Evolutionary conservation across 2,888 invertebrate species (phyloP), one percentile per base, ranked within the genome.

Genomic region (Agonopterix alstromeriana): DNA sequence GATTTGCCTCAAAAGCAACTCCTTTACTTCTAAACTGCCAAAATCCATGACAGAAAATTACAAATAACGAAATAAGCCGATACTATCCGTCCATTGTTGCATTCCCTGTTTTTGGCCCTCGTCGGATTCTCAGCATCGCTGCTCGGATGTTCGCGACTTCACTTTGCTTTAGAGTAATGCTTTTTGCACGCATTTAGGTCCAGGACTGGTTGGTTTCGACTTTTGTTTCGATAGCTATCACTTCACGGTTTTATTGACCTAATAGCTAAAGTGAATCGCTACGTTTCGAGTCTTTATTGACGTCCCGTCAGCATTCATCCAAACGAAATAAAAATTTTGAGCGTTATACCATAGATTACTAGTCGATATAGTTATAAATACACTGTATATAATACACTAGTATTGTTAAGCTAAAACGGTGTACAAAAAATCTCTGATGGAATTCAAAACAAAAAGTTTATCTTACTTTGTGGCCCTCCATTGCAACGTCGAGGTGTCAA

Each of bases 31-130:
- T 43, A 40, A 47, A 47, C 35, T 36, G 12, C 38, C 17, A 43
- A 44, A 36, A 41, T 42, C 36, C 44, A 47, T 47, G 45, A 8
- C 45, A 42, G 47, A 47, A 47, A 41, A 10, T 50, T 45, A 45
- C 53, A 51, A 51, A 49, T 49, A 49, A 49, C 63, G 52, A 60
- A 67, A 66, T 63, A 64, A 57, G 57, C 57, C 63, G 73, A 70
- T 76, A 69, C 65, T 75, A 71, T 70, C 66, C 73, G 51, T 47
- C 78, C 73, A 77, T 78, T 78, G 78, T 78, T 76, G 55, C 71
- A 78, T 78, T 78, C 78, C 63, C 58, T 38, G 74, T 78, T 77
- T 78, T 78, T 76, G 71, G 71, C 42, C 53, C 49, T 48, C 55
- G 49, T 59, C 64, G 56, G 66, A 78, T 78, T 75, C 77, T 59